A percentile compares a stretch with the other conserved stretches of the same genome.
These are phyloP conservation scores for Sarcophaga peregrina DNA, from an alignment of 1,140 invertebrate species.

Conservation along the genomic window DNA sequence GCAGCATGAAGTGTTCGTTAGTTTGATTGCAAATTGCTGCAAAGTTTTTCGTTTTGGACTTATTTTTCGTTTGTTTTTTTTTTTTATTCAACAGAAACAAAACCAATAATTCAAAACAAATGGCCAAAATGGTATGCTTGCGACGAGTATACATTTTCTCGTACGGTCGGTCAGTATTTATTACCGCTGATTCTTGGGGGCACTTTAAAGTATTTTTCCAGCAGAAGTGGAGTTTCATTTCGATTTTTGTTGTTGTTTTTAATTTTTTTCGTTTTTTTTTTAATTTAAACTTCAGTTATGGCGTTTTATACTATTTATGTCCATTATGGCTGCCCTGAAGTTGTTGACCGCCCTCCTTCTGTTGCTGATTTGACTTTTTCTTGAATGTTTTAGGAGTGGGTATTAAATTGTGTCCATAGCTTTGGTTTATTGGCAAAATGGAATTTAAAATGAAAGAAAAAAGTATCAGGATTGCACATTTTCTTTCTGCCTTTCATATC, in stretches of 20 bases:
- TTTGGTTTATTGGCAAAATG: not conserved
- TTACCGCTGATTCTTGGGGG: slow-evolving; percentile 7
- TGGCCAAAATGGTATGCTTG: slow-evolving; percentile 18
- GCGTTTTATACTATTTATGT: slow-evolving; percentile 13
- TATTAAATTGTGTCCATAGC: not conserved
- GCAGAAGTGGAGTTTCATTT: not conserved
- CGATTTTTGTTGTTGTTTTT: not conserved
- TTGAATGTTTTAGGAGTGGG: not conserved
- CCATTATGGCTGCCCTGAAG: slow-evolving; percentile 17
- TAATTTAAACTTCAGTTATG: not conserved
- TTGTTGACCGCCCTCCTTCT: not conserved
- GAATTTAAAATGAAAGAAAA: not conserved
- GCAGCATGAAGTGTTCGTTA: slow-evolving; percentile 16
- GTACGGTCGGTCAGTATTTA: not conserved
- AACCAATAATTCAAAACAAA: slow-evolving; percentile 32
- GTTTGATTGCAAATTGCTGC: slow-evolving; percentile 28
- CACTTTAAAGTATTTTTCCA: not conserved
- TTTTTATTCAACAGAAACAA: not conserved
- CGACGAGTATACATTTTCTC: not conserved
- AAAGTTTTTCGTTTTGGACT: not conserved
- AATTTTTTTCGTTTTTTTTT: not conserved
- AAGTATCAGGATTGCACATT: not conserved
- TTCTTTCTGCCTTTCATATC: slow-evolving; percentile 5
- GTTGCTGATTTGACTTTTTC: not conserved
- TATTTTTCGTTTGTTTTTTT: not conserved